Evolutionary conservation across 2,797 vertebrate species (phyloP).

Genomic region (Podarcis lilfordi): DNA sequence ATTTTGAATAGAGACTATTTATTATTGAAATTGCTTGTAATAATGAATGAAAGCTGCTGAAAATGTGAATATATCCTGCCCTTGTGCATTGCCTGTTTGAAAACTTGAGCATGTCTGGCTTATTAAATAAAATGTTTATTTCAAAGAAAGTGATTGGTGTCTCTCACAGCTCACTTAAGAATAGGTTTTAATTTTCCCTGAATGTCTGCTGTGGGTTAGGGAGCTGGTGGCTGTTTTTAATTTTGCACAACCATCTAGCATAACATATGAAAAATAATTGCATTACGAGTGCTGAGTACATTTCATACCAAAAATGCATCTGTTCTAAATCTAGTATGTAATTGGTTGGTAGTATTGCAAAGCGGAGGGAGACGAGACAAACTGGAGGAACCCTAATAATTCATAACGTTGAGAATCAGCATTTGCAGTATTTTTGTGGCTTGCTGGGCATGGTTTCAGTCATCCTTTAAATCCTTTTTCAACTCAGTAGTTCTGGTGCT

Average conservation of each 20-base stretch:
- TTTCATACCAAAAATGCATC: slow-evolving; percentile 45
- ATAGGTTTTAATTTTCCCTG: slow-evolving; percentile 40
- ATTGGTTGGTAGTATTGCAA: slow-evolving; percentile 39
- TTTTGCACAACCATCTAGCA: slow-evolving; percentile 51
- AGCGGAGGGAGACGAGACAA: slow-evolving; percentile 63
- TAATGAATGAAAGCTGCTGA: neutral
- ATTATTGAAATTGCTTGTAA: slow-evolving; percentile 28
- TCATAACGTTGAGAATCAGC: slow-evolving; percentile 38
- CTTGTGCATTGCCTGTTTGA: slow-evolving; percentile 65
- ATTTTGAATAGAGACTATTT: slow-evolving; percentile 39
- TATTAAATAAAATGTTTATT: slow-evolving; percentile 59
- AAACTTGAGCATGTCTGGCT: slow-evolving; percentile 44
- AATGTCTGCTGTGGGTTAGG: neutral
- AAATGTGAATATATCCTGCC: slow-evolving; percentile 55
- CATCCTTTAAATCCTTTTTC: neutral
- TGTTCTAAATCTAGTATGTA: slow-evolving; percentile 58
- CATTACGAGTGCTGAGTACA: slow-evolving; percentile 53
- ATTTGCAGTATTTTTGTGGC: neutral
- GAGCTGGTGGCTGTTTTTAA: slow-evolving; percentile 53
- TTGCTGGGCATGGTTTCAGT: slow-evolving; percentile 36
- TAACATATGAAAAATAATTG: slow-evolving; percentile 54
- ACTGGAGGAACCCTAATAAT: slow-evolving; percentile 59
- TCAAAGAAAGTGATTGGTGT: slow-evolving; percentile 45
- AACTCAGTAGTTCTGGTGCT: neutral
- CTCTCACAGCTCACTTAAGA: slow-evolving; percentile 44